Evolutionary conservation across 2,888 invertebrate genomes (phyloP).

Genomic region (Coelopa pilipes): DNA sequence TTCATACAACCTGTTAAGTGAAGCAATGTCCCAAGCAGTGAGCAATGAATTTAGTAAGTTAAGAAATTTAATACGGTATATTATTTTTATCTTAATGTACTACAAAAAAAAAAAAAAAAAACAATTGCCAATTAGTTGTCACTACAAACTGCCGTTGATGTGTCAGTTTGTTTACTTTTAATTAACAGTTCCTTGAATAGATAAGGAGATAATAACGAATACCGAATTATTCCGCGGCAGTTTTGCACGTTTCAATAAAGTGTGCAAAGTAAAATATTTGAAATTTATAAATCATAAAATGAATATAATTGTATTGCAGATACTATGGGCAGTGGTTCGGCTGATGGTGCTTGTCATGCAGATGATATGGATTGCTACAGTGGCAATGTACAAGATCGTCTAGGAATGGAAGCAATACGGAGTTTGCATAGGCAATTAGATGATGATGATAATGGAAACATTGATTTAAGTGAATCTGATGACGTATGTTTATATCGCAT

Average conservation of each 20-base stretch:
- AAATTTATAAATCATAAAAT: background rate
- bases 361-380: conserved; percentile 82
- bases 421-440: conserved; percentile 94
- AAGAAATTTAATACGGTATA: background rate
- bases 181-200: background rate
- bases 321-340: conserved; percentile 53
- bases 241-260: too few relatives aligned
- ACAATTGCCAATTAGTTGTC: too few relatives aligned
- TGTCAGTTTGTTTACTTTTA: too few relatives aligned
- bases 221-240: too few relatives aligned
- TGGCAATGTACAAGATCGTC: conserved; percentile 79
- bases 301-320: conserved; percentile 17
- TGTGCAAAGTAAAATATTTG: too few relatives aligned
- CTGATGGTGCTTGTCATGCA: conserved; percentile 62
- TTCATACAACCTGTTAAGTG: conserved; percentile 69
- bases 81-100: too few relatives aligned
- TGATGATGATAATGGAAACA: conserved; percentile 97
- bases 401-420: conserved; percentile 92
- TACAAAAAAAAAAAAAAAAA: too few relatives aligned
- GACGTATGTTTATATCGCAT: conserved; percentile 76
- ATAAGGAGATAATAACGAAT: background rate
- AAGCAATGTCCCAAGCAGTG: conserved; percentile 71
- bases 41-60: conserved; percentile 71
- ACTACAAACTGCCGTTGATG: too few relatives aligned
- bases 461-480: conserved; percentile 96